Base-by-base conservation (phyloP, 2,113 vertebrate genomes). In the Dromaius novaehollandiae region DNA sequence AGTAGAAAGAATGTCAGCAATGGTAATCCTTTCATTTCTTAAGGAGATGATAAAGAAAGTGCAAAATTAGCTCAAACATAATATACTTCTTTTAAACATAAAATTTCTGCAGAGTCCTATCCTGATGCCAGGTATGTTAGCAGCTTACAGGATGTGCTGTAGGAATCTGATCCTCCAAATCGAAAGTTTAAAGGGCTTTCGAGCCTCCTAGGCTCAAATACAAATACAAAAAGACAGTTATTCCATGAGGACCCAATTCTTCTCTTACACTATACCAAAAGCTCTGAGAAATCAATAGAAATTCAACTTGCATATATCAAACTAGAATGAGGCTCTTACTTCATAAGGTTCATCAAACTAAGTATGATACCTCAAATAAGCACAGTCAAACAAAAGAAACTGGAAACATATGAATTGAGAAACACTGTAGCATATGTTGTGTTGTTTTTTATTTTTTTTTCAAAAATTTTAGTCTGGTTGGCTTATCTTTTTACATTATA, bases 401-500 rank as follows among this genome's bases (percentile, higher is more conserved):
- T 4, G 58, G 30, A 74, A 87, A 46, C 2, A 5, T 1, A 38
- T 6, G 38, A 73, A 60, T 34, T n/a, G 58, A 89, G 58, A 95
- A 88, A 50, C 0, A 53, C 9, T 11, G 20, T 56, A 82, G 18
- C 9, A 11, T 9, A 11, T 61, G 77, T 77, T 9, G 12, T 64
- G 80, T 77, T 46, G 80, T 90, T 86, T 90, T 86, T 64, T 64
- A 77, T 73, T 28, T 46, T 71, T 28, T 87, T 80, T 65, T 5
- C 65, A 82, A 63, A 69, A 94, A 81, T 83, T 93, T 32, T 9
- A 44, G 28, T 93, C 95, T 94, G 84, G 93, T 88, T 96, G 89
- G 78, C 76, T 97, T 86, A 84, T 90, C 86, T 92, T 95, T 93
- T 73, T 56, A 89, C 92, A 85, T 50, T 89, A 55, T 93, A 87